Evolutionary conservation across 2,888 invertebrate species (phyloP).

Genomic region (Julus scanicus): DNA sequence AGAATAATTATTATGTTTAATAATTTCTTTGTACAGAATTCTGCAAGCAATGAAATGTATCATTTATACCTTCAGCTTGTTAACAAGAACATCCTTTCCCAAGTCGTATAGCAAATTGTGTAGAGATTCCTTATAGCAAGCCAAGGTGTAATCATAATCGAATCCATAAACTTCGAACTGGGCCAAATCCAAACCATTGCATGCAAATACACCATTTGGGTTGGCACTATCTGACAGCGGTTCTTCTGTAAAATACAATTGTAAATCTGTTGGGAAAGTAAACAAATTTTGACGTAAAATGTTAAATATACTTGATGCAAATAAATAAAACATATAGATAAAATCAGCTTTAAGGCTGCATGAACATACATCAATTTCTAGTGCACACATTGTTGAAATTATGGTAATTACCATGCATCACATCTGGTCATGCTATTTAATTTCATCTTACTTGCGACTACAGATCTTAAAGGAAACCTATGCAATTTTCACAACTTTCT

Average conservation of each 20-base stretch:
- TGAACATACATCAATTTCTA: background rate
- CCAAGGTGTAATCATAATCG: slow-evolving; percentile 98
- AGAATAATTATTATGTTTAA: background rate
- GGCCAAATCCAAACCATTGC: slow-evolving; percentile 91
- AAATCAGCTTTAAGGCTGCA: background rate
- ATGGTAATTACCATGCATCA: too few relatives aligned
- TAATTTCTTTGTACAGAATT: background rate
- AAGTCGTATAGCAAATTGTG: slow-evolving; percentile 91
- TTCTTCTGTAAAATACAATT: slow-evolving; percentile 51
- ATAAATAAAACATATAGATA: background rate
- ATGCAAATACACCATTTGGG: slow-evolving; percentile 90
- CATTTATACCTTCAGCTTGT: slow-evolving; percentile 81
- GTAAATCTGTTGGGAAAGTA: background rate
- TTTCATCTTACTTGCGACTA: too few relatives aligned
- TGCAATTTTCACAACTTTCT: too few relatives aligned
- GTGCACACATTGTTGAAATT: background rate
- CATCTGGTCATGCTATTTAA: too few relatives aligned
- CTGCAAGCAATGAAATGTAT: background rate
- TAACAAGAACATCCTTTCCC: slow-evolving; percentile 85
- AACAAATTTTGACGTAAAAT: background rate
- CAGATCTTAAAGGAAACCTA: too few relatives aligned
- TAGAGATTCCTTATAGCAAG: slow-evolving; percentile 90
- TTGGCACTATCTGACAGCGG: slow-evolving; percentile 85
- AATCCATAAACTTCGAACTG: slow-evolving; percentile 96
- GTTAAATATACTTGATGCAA: background rate